Conservation (phyloP, 2,888 invertebrate genomes). For the Sinodicranocentrus sp. region DNA sequence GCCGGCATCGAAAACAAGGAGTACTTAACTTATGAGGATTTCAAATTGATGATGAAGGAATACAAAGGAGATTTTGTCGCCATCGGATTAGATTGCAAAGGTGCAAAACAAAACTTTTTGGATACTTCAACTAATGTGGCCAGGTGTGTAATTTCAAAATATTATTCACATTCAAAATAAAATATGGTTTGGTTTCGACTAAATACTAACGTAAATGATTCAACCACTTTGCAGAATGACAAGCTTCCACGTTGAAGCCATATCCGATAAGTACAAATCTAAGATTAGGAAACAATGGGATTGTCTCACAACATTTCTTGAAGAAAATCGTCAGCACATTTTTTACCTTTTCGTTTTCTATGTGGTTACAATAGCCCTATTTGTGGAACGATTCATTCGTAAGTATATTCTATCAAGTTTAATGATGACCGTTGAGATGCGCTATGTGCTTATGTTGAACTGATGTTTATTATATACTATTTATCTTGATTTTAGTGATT, state of each 20-base stretch:
- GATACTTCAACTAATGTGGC: constrained; percentile 97
- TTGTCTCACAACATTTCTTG: constrained; percentile 91
- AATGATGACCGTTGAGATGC: no score
- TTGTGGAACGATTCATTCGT: constrained; percentile 96
- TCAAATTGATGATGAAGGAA: constrained; percentile 97
- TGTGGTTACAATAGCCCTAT: constrained; percentile 95
- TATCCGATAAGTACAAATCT: constrained; percentile 84
- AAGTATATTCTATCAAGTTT: constrained; percentile 80
- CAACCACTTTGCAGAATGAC: constrained; percentile 89
- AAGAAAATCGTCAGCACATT: constrained; percentile 97
- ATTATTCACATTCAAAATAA: no score
- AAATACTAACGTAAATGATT: no score
- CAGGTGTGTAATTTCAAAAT: no score
- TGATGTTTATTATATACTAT: no score
- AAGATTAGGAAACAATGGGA: constrained; percentile 91
- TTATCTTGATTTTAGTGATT: no score
- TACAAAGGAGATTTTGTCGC: constrained; percentile 97
- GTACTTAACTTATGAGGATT: constrained; percentile 93
- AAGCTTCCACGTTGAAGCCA: constrained; percentile 93
- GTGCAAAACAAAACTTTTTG: constrained; percentile 95
- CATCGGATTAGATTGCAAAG: constrained; percentile 95
- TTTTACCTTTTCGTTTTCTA: constrained; percentile 97
- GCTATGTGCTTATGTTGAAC: no score
- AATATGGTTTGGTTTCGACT: no score
- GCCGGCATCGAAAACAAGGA: constrained; percentile 94